A percentile compares a stretch with the other conserved stretches of the same genome.
These are phyloP conservation scores for Zaprionus nigranus DNA, from an alignment of 1,140 invertebrate genomes.

Conservation along the genomic window DNA sequence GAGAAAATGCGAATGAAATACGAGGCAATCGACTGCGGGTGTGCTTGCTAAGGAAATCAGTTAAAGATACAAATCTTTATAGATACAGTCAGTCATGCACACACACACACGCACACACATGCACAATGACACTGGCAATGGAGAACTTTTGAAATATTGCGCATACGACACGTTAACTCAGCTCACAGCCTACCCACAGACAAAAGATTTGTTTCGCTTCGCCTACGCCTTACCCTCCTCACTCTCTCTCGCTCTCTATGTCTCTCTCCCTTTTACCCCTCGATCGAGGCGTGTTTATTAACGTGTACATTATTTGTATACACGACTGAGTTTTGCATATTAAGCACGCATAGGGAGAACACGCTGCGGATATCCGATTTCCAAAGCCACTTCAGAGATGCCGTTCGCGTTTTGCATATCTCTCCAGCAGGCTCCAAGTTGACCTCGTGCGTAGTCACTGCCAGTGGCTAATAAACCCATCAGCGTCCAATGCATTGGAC, in stretches of 20 bases:
- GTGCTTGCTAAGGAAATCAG: slow-evolving; percentile 48
- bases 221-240: neutral
- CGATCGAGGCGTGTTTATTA: slow-evolving; percentile 67
- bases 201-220: slow-evolving; percentile 70
- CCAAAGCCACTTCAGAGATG: slow-evolving; percentile 10
- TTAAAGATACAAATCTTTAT: slow-evolving; percentile 15
- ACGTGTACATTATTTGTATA: slow-evolving; percentile 76
- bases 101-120: neutral
- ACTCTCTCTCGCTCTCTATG: neutral
- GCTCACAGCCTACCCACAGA: neutral
- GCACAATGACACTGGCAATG: neutral
- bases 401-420: slow-evolving; percentile 30
- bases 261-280: neutral
- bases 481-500: slow-evolving; percentile 2
- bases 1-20: slow-evolving; percentile 25
- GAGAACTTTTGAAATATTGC: slow-evolving; percentile 25
- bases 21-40: slow-evolving; percentile 58
- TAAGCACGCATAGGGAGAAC: slow-evolving; percentile 51
- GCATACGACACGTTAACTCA: slow-evolving; percentile 42
- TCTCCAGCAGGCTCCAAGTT: neutral
- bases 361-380: slow-evolving; percentile 33
- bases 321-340: slow-evolving; percentile 76
- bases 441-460: slow-evolving; percentile 28
- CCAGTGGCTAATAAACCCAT: slow-evolving; percentile 50
- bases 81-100: slow-evolving; percentile 16